phyloP scores from a whole-genome alignment of 64 coral and sea anemone genomes.

The Montipora efflorescens region DNA sequence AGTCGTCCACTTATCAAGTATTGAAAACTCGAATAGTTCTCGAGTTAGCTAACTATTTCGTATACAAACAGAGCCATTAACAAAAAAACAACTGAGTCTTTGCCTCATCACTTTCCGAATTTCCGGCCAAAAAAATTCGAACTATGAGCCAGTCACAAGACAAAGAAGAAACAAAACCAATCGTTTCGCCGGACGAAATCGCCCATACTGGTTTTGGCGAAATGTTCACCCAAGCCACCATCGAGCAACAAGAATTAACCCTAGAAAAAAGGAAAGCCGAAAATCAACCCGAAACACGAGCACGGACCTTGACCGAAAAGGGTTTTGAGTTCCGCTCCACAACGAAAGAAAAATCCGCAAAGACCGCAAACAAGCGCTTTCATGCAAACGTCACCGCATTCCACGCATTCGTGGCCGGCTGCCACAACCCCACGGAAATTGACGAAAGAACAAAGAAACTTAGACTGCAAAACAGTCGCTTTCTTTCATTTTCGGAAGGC shows the following conservation, averaged over 20 bases:
- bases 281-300: neutral
- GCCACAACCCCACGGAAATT: neutral
- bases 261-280: neutral
- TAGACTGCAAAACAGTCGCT: no score
- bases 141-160: neutral
- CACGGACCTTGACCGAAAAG: constrained; percentile 43
- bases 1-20: neutral
- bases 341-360: constrained; percentile 3
- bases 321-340: neutral
- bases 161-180: neutral
- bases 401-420: constrained; percentile 4
- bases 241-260: neutral
- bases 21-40: neutral
- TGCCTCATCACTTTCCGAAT: constrained; percentile 7
- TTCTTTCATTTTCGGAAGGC: no score
- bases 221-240: neutral
- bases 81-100: neutral
- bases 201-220: constrained; percentile 52
- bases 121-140: neutral
- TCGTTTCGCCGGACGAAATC: constrained; percentile 14
- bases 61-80: constrained; percentile 11
- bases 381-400: neutral
- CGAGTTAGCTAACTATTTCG: neutral
- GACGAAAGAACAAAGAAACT: neutral
- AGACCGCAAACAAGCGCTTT: neutral